A percentile compares a stretch with the other conserved stretches of the same genome.
These are phyloP conservation scores for Murina feae DNA, from an alignment of 2,113 vertebrate genomes.

Conservation along the genomic window DNA sequence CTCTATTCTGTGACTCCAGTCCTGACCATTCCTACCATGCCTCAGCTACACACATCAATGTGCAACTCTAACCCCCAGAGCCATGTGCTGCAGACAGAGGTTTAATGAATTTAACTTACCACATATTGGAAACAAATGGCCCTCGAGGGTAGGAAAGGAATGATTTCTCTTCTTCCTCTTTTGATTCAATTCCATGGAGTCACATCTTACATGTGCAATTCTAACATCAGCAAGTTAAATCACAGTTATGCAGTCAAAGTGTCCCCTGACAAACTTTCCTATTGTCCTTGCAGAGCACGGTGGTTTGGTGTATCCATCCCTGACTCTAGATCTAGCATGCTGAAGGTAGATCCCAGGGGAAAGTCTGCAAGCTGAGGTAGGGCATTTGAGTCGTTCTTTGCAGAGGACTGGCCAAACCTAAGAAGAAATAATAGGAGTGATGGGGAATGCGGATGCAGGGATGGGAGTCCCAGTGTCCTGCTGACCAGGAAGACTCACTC, in stretches of 20 bases:
- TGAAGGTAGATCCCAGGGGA: background rate
- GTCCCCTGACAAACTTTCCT: background rate
- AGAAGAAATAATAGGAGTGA: background rate
- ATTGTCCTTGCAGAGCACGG: background rate
- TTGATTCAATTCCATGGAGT: background rate
- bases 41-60: background rate
- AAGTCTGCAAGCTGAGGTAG: rapidly evolving
- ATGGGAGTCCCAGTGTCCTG: background rate
- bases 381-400: background rate
- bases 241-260: background rate
- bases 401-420: background rate
- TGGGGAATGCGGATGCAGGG: background rate
- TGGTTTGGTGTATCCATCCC: background rate
- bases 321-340: background rate
- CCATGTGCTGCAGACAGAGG: background rate
- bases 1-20: background rate
- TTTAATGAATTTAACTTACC: background rate
- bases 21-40: background rate
- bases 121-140: background rate
- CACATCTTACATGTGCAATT: background rate
- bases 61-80: background rate
- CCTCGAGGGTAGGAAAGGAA: background rate
- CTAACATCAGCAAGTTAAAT: background rate
- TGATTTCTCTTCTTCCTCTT: background rate
- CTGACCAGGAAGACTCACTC: background rate